phyloP scores from a whole-genome alignment of 2,113 vertebrate genomes.

The Cinclus cinclus region DNA sequence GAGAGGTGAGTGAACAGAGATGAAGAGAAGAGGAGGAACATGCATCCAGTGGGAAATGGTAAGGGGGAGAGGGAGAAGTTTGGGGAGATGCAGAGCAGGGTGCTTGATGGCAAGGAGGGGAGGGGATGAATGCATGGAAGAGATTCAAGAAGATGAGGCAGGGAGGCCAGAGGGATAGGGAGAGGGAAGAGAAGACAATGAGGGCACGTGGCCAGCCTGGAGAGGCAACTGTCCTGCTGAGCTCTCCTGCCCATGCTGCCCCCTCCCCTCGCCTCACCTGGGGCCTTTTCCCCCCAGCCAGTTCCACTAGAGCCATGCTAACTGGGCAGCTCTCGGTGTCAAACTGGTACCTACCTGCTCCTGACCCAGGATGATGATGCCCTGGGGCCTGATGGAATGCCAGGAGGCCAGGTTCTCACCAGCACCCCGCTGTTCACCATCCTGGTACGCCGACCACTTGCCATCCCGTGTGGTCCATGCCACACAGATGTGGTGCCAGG shows the following conservation, averaged over 20 bases:
- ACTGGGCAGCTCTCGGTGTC: fast-evolving
- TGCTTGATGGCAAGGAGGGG: background rate
- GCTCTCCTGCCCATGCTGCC: fast-evolving
- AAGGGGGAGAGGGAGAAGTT: background rate
- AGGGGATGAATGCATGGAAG: background rate
- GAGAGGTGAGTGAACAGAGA: background rate
- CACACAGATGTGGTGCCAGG: constrained; percentile 93
- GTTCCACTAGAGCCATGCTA: fast-evolving
- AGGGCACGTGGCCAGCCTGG: fast-evolving
- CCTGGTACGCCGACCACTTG: constrained; percentile 86
- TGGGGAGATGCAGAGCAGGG: background rate
- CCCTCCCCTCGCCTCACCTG: fast-evolving
- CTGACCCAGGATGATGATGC: constrained; percentile 91
- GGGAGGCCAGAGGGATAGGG: background rate
- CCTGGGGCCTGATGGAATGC: constrained; percentile 93
- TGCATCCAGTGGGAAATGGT: background rate
- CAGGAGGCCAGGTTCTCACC: constrained; percentile 92
- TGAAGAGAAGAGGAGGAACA: background rate
- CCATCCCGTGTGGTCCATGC: constrained; percentile 94
- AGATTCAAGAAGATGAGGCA: background rate
- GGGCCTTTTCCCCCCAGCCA: too few species aligned
- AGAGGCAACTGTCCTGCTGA: background rate
- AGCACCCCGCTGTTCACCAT: constrained; percentile 83
- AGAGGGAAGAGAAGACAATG: background rate
- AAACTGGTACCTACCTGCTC: constrained; percentile 82